A percentile compares a stretch with the other conserved stretches of the same genome.
These are phyloP conservation scores for Lochmaea crataegi DNA, from an alignment of 2,888 invertebrate genomes.

Conservation along the genomic window DNA sequence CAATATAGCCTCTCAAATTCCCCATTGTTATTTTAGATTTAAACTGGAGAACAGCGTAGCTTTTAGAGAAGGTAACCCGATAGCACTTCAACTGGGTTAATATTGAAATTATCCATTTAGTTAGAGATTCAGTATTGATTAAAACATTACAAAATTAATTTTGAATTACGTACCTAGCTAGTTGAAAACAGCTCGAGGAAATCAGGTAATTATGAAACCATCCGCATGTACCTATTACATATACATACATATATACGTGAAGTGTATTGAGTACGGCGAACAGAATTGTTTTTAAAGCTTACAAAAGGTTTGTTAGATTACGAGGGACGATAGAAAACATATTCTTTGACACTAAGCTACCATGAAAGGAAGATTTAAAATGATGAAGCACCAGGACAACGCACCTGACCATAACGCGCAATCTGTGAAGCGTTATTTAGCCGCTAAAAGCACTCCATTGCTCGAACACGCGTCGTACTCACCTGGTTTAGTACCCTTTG, in stretches of 20 bases:
- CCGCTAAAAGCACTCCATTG: too few relatives aligned
- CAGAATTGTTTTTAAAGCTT: background rate
- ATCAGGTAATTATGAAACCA: background rate
- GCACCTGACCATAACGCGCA: too few relatives aligned
- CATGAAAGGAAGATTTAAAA: too few relatives aligned
- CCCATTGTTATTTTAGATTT: constrained; percentile 42
- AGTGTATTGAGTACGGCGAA: background rate
- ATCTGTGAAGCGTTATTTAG: too few relatives aligned
- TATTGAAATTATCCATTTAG: constrained; percentile 51
- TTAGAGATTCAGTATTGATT: constrained; percentile 49
- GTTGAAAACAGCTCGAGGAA: background rate
- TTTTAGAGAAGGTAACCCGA: constrained; percentile 44
- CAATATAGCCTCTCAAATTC: constrained; percentile 26
- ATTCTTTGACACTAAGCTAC: too few relatives aligned
- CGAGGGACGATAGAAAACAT: too few relatives aligned
- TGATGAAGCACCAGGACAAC: too few relatives aligned
- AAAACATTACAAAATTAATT: constrained; percentile 48
- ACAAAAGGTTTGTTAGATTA: too few relatives aligned
- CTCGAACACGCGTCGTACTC: too few relatives aligned
- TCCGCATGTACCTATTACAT: background rate
- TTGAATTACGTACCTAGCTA: constrained; percentile 8
- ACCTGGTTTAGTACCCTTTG: too few relatives aligned
- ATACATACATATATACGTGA: background rate
- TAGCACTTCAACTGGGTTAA: constrained; percentile 51
- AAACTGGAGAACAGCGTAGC: constrained; percentile 37